A percentile compares a stretch with the other conserved stretches of the same genome.
These are phyloP conservation scores for Yponomeuta sedellus DNA, from an alignment of 2,888 invertebrate species.

Conservation along the genomic window DNA sequence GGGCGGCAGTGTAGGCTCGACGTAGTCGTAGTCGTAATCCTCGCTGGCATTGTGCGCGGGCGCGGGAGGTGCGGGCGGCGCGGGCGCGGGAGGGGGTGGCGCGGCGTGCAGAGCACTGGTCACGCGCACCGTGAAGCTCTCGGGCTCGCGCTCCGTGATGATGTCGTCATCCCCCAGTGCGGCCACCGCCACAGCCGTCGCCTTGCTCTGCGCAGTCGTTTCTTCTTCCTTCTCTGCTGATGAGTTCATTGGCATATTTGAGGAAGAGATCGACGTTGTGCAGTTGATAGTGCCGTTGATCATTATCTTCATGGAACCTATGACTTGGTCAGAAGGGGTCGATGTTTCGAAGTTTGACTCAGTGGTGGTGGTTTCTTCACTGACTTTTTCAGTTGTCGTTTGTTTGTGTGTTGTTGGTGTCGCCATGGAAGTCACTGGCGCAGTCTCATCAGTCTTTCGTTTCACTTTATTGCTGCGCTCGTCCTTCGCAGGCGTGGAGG, in stretches of 20 bases:
- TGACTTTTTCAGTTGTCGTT: conserved; percentile 26
- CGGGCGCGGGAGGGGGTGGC: conserved; percentile 23
- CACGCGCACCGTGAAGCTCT: conserved; percentile 75
- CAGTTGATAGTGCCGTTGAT: conserved; percentile 68
- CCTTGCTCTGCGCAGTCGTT: conserved; percentile 34
- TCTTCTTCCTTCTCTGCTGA: conserved; percentile 40
- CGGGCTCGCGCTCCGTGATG: conserved; percentile 47
- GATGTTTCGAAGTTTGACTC: conserved; percentile 27
- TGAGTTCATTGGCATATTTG: conserved; percentile 48
- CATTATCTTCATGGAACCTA: conserved; percentile 52
- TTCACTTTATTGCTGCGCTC: conserved; percentile 52
- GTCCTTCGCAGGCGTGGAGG: conserved; percentile 30
- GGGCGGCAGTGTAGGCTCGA: conserved; percentile 85
- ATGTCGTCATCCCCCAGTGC: conserved; percentile 38
- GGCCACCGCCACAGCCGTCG: background rate
- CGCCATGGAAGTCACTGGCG: conserved; percentile 21
- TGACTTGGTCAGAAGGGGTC: conserved; percentile 48
- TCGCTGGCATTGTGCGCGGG: conserved; percentile 61
- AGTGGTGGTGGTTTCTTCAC: conserved; percentile 21
- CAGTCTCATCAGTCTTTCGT: conserved; percentile 48
- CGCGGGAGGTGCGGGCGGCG: conserved; percentile 24
- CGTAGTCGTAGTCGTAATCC: conserved; percentile 82
- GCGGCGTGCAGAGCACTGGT: conserved; percentile 58
- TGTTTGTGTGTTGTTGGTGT: conserved; percentile 21
- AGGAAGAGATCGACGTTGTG: conserved; percentile 62